Evolutionary conservation across 2,113 vertebrate genomes (phyloP).

Genomic region (Neoarius graeffei): DNA sequence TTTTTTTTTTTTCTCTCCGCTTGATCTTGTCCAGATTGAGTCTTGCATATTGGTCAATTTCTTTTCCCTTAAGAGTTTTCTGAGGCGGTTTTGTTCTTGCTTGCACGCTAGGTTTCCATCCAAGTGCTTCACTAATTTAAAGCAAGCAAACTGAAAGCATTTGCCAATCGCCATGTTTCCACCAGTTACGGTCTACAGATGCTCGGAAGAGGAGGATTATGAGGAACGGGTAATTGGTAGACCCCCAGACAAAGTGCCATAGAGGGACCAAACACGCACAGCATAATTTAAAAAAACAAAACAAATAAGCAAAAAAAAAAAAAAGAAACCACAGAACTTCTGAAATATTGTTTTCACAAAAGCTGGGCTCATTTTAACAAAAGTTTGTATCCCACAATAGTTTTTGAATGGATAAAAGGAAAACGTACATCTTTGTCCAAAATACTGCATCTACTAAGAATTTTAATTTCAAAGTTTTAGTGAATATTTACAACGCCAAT

Average conservation of each 20-base stretch:
- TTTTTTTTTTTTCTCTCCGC: background rate
- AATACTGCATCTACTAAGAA: too few species aligned
- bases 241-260: background rate
- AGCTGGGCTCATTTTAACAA: too few species aligned
- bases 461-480: too few species aligned
- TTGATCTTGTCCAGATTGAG: conserved; percentile 21
- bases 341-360: background rate
- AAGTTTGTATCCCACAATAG: background rate
- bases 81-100: conserved; percentile 14
- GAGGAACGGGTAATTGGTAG: background rate
- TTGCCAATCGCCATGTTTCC: background rate
- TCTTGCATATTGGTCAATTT: background rate
- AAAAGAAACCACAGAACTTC: background rate
- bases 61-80: conserved; percentile 16
- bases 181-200: too few species aligned
- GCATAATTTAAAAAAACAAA: background rate
- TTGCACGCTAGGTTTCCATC: conserved; percentile 10
- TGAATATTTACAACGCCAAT: background rate
- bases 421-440: too few species aligned
- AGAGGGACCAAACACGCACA: background rate
- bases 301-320: background rate
- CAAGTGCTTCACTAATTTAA: conserved; percentile 19
- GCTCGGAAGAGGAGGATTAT: background rate
- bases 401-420: background rate
- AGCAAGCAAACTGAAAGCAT: conserved; percentile 2